Evolutionary conservation across 2,113 vertebrate species (phyloP).

Genomic region (Gavialis gangeticus): DNA sequence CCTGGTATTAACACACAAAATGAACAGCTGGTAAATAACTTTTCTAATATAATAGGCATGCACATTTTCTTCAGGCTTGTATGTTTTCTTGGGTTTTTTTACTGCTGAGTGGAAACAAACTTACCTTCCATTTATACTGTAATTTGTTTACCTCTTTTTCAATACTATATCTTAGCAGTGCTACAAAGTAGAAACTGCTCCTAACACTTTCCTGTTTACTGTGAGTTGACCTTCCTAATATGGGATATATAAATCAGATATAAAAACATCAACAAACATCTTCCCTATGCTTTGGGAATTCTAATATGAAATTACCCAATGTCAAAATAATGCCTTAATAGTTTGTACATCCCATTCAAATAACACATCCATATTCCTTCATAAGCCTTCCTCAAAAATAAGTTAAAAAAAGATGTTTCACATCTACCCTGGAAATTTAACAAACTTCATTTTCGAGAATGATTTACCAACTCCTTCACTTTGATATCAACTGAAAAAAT

Average conservation of each 20-base stretch:
- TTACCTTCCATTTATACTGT: background rate
- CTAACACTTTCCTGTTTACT: background rate
- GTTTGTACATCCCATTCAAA: background rate
- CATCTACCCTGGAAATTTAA: background rate
- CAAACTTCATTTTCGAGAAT: background rate
- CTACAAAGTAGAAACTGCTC: background rate
- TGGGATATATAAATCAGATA: background rate
- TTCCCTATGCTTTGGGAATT: background rate
- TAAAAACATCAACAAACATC: background rate
- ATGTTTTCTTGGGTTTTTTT: background rate
- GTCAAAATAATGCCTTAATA: background rate
- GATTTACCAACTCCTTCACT: background rate
- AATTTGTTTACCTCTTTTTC: background rate
- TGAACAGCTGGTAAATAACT: background rate
- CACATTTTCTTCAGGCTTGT: accelerated
- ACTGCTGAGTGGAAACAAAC: background rate
- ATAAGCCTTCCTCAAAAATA: background rate
- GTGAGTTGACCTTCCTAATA: background rate
- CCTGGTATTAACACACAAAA: background rate
- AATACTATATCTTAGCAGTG: background rate
- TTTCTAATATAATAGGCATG: background rate
- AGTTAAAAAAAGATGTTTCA: too few relatives aligned
- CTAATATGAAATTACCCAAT: background rate
- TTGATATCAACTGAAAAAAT: background rate
- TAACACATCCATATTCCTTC: background rate